A percentile compares a stretch with the other conserved stretches of the same genome.
These are phyloP conservation scores for Leucoma salicis DNA, from an alignment of 2,888 invertebrate genomes.

Conservation along the genomic window DNA sequence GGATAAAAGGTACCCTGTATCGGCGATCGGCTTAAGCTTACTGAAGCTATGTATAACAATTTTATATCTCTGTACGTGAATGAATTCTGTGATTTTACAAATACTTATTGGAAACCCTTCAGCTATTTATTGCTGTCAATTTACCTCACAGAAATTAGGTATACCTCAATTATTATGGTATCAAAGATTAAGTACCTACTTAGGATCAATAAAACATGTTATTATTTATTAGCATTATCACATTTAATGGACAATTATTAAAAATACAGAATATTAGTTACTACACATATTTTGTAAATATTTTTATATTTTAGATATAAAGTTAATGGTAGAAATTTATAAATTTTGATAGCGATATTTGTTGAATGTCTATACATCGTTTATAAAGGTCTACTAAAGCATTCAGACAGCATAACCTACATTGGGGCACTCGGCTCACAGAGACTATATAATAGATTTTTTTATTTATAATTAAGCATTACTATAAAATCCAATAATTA, in stretches of 20 bases:
- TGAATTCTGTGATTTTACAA: no score
- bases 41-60: no score
- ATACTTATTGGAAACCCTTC: no score
- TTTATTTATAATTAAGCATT: no score
- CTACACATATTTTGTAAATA: slow-evolving; percentile 39
- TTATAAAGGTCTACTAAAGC: slow-evolving; percentile 12
- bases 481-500: no score
- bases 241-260: slow-evolving; percentile 76
- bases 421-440: neutral
- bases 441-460: neutral
- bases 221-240: slow-evolving; percentile 52
- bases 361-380: slow-evolving; percentile 13
- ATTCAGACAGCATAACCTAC: neutral
- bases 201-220: neutral
- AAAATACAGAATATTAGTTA: slow-evolving; percentile 42
- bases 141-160: no score
- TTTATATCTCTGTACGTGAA: no score
- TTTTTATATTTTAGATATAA: slow-evolving; percentile 30
- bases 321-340: slow-evolving; percentile 31
- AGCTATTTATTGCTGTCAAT: no score
- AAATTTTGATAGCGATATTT: slow-evolving; percentile 33
- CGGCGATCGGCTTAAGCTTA: no score
- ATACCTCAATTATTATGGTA: no score
- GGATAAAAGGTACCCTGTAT: no score
- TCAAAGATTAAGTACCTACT: no score